A percentile compares a stretch with the other conserved stretches of the same genome.
Conservation (phyloP, 2,113 vertebrate species). For the Pyxicephalus adspersus region DNA sequence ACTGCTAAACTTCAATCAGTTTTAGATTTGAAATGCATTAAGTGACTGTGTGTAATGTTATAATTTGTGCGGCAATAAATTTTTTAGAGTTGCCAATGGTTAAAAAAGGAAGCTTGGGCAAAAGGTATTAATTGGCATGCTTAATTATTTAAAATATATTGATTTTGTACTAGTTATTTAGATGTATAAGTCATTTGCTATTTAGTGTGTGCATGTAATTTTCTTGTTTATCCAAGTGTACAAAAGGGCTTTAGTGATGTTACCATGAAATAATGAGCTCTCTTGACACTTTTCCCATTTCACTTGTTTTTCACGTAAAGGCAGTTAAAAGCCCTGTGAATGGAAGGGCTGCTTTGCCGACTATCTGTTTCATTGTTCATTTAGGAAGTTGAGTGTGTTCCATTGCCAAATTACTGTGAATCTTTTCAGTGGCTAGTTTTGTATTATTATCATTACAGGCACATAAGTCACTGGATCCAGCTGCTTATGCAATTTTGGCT, state of each 20-base stretch:
- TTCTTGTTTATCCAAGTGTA: constrained; percentile 74
- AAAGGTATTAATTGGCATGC: constrained; percentile 69
- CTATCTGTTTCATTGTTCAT: constrained; percentile 33
- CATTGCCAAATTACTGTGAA: constrained; percentile 2
- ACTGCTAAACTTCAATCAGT: constrained; percentile 76
- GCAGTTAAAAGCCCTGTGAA: constrained; percentile 22
- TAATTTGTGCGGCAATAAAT: constrained; percentile 72
- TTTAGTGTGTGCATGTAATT: constrained; percentile 74
- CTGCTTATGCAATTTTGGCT: background rate
- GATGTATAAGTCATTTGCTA: constrained; percentile 67
- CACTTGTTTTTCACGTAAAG: constrained; percentile 5
- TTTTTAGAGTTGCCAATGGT: constrained; percentile 68
- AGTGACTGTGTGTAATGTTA: constrained; percentile 70
- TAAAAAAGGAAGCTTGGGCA: constrained; percentile 67
- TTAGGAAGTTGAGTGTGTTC: constrained; percentile 15
- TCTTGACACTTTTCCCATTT: constrained; percentile 22
- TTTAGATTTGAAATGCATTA: constrained; percentile 80
- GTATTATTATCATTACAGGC: background rate
- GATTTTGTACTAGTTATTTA: constrained; percentile 61
- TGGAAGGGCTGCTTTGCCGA: background rate
- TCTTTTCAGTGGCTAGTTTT: constrained; percentile 5
- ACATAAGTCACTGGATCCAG: background rate
- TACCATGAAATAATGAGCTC: constrained; percentile 65
- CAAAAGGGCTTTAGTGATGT: constrained; percentile 63
- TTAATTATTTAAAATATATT: constrained; percentile 68